Evolutionary conservation across 2,797 vertebrate species (phyloP).

Genomic region (Halcyon leucocephala): DNA sequence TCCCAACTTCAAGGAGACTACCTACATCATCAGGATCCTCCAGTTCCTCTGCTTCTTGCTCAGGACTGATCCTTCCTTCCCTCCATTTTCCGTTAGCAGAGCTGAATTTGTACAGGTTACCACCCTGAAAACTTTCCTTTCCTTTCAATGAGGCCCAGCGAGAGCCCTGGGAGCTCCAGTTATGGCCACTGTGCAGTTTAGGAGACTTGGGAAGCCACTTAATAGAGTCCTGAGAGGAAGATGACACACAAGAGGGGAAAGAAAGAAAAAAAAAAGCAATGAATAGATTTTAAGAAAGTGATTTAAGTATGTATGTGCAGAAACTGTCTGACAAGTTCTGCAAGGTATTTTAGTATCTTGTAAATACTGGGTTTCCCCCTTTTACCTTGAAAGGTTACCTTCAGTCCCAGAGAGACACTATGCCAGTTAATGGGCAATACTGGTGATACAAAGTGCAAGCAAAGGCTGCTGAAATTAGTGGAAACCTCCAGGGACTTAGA

Average conservation of each 20-base stretch:
- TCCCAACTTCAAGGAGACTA: background rate
- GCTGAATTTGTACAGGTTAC: conserved; percentile 61
- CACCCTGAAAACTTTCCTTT: conserved; percentile 63
- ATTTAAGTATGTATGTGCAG: background rate
- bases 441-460: background rate
- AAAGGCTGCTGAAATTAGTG: background rate
- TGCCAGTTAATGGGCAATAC: background rate
- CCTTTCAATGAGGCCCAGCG: conserved; percentile 70
- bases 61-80: conserved; percentile 65
- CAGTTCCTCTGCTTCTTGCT: conserved; percentile 78
- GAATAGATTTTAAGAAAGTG: background rate
- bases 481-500: background rate
- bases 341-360: background rate
- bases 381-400: background rate
- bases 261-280: background rate
- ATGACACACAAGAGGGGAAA: background rate
- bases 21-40: conserved; percentile 76
- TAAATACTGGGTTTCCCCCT: background rate
- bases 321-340: background rate
- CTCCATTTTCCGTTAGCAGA: conserved; percentile 61
- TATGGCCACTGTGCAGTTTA: conserved; percentile 66
- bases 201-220: conserved; percentile 77
- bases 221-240: conserved; percentile 73
- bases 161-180: conserved; percentile 76
- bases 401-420: background rate